phyloP scores from a whole-genome alignment of 2,888 invertebrate species.

The Chymomyza caudatula region DNA sequence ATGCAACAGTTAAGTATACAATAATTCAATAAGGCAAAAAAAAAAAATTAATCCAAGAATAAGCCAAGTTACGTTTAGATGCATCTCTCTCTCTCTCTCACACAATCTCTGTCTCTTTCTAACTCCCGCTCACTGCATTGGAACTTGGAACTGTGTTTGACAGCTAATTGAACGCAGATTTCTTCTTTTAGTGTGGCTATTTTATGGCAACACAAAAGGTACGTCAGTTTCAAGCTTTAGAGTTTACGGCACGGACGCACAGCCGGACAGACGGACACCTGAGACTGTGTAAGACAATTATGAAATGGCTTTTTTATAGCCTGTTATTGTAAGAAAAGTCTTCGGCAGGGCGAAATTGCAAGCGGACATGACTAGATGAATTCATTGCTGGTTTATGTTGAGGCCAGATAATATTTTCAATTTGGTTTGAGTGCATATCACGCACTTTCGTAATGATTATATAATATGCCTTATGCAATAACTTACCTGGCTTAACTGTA shows the following conservation, averaged over 20 bases:
- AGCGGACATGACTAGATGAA: neutral
- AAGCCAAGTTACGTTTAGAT: neutral
- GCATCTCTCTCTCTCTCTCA: neutral
- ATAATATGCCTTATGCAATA: neutral
- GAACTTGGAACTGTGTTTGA: constrained; percentile 43
- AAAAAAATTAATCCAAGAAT: constrained; percentile 16
- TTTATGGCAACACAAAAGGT: constrained; percentile 45
- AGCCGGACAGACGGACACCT: neutral
- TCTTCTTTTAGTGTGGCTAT: constrained; percentile 35
- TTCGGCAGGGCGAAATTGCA: neutral
- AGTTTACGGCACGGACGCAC: neutral
- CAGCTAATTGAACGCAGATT: constrained; percentile 59
- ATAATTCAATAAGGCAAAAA: constrained; percentile 5
- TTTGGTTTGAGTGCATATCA: neutral
- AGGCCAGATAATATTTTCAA: neutral
- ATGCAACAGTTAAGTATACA: constrained; percentile 26
- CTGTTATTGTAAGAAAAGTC: constrained; percentile 41
- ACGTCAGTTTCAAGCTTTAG: neutral
- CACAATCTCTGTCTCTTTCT: neutral
- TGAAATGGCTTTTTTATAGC: constrained; percentile 65
- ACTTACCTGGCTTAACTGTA: neutral
- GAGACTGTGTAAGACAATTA: constrained; percentile 55
- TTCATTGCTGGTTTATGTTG: neutral
- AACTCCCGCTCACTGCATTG: neutral
- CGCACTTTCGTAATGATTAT: neutral